Evolutionary conservation across 2,888 invertebrate species (phyloP), one percentile per base, ranked within the genome.

Genomic region (Drosophila nr. medialis): DNA sequence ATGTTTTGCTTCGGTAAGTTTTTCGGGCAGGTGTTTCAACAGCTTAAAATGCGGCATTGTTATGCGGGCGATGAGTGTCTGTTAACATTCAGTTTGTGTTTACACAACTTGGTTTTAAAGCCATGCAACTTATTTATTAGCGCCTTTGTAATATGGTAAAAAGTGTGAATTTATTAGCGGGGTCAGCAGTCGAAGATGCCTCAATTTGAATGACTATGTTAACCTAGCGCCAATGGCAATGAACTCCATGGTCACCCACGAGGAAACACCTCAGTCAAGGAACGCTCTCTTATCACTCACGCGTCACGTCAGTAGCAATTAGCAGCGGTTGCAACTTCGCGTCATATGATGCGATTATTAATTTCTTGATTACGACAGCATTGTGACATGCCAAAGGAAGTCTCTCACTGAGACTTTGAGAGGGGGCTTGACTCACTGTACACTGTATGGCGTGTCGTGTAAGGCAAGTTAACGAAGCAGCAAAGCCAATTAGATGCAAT

Each of bases 401-500:
- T 40, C 38, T 29, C n/a, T n/a, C 15, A 29, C 15, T 24, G 15
- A 24, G 45, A 15, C 45, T 24, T 24, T 45, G 8, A 15, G 24
- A 24, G 15, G 24, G 55, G 29, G 55, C 40, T 45, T n/a, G 55
- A 13, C n/a, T 40, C 53, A 27, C 40, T 55, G 74, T 76, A 77
- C 40, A 21, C 40, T 55, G 72, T 76, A 73, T 83, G 73, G 73
- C 83, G 71, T 82, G 81, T 79, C 66, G 62, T 69, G 75, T 59
- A 75, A 81, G 81, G 81, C 87, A 83, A 78, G 83, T 83, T 89
- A 87, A 89, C 86, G 85, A 87, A 87, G 81, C 89, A 89, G 87
- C 89, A 89, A 80, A 77, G 83, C 89, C 86, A 86, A 86, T 86
- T 86, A 86, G 85, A 89, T 83, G 86, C 81, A 84, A 89, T 84